Percentiles rank a stretch among this genome's conserved stretches.
Evolutionary conservation across 2,888 invertebrate species (phyloP).

Genomic region (Agrilus biguttatus): DNA sequence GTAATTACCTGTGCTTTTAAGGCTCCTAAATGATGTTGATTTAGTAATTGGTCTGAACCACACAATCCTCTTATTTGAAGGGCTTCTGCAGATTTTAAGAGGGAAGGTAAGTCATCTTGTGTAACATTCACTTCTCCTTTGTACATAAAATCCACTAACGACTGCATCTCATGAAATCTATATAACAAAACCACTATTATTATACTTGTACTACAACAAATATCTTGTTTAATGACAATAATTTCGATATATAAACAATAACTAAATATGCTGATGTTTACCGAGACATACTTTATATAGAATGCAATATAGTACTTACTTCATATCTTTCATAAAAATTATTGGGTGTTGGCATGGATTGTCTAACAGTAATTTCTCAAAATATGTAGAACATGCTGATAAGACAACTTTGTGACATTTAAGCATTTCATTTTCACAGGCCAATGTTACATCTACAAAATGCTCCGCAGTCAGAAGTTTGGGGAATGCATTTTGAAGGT

Average conservation of each 20-base stretch:
- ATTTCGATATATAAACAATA: background rate
- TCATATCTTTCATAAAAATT: constrained; percentile 70
- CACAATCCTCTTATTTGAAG: constrained; percentile 62
- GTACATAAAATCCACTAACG: constrained; percentile 81
- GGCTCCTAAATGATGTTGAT: constrained; percentile 27
- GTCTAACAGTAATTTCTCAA: constrained; percentile 63
- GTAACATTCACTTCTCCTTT: constrained; percentile 80
- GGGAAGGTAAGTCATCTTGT: constrained; percentile 65
- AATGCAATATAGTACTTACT: constrained; percentile 26
- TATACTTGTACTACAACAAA: background rate
- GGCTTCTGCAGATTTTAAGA: constrained; percentile 73
- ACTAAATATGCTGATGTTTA: background rate
- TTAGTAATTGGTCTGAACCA: constrained; percentile 30
- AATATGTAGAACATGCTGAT: constrained; percentile 74
- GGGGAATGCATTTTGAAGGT: constrained; percentile 64
- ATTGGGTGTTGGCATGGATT: constrained; percentile 80
- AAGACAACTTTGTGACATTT: constrained; percentile 79
- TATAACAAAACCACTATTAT: background rate
- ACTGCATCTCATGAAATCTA: constrained; percentile 71
- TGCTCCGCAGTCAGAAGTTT: constrained; percentile 61
- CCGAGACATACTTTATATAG: background rate
- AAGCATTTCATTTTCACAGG: constrained; percentile 73
- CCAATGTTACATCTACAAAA: constrained; percentile 79
- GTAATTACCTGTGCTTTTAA: constrained; percentile 17
- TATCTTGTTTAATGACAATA: background rate